Conservation (phyloP, 2,797 vertebrate genomes). For the Sebastes oblongus region DNA sequence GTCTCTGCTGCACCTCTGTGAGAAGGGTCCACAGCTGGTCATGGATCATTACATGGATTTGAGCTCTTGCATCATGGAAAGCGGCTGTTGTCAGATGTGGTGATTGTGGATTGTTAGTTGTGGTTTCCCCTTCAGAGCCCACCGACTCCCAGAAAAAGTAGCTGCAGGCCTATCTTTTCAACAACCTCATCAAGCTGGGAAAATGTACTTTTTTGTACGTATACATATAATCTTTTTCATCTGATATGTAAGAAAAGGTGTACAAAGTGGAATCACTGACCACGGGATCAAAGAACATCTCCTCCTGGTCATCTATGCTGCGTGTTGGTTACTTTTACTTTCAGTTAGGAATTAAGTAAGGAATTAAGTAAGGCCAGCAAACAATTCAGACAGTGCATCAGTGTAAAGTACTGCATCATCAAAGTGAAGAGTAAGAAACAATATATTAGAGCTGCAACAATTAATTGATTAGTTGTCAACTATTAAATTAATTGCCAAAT, state of each 20-base stretch:
- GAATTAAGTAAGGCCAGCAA: constrained; percentile 2
- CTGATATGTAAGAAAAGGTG: neutral
- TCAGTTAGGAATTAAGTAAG: neutral
- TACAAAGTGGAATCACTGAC: neutral
- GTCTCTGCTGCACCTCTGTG: neutral
- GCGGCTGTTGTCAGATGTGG: constrained; percentile 10
- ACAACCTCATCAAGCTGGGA: neutral
- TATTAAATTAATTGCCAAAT: no score
- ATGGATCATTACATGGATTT: neutral
- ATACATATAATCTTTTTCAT: constrained; percentile 4
- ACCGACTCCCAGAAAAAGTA: constrained; percentile 2
- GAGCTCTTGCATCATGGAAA: neutral
- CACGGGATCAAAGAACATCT: neutral
- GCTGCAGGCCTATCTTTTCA: constrained; percentile 10
- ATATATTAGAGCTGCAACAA: neutral
- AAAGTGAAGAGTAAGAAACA: neutral
- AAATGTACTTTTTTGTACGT: neutral
- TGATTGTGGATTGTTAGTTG: neutral
- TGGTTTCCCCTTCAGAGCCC: constrained; percentile 2
- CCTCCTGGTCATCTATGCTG: neutral
- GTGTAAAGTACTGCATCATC: neutral
- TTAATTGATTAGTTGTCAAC: no score
- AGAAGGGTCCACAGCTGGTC: neutral
- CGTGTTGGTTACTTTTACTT: neutral
- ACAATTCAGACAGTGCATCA: neutral